Base-by-base conservation (phyloP, 2,797 vertebrate genomes). In the Poecilia wingei region DNA sequence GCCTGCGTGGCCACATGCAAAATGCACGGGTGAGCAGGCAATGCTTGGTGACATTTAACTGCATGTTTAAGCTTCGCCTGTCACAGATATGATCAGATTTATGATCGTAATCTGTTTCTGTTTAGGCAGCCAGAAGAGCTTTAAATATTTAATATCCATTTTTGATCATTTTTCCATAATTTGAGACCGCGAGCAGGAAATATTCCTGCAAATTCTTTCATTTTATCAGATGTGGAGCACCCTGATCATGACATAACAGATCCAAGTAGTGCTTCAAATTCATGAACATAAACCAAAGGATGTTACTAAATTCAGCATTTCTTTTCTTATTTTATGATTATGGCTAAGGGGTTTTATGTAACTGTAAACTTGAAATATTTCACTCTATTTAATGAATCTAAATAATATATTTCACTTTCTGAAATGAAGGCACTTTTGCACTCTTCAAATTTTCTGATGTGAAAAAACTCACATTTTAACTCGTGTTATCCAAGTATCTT, bases 141-240 rank as follows among this genome's bases (percentile, higher is more conserved):
- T 83, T 79, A 69, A 83, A 82, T 81, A 78, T 86, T 84, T 69
- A 53, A 5, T 31, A 79, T 84, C 47, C 53, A 72, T 75, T 53
- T 86, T 82, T 82, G 1, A 78, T 83, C 49, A 31, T 79, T 76
- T 79, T 53, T 68, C 45, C 61, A 79, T 43, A 36, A 61, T 80
- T 71, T 77, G 41, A 77, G 74, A 70, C 33, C 3, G 28, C 6
- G 8, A 53, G 33, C 47, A 57, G 75, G 14, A 18, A 59, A 53
- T 66, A 43, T 81, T 74, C 69, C 43, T 78, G 70, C 22, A 74
- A 36, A 71, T 85, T 73, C 81, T 46, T 47, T 41, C 4, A 13
- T 82, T 83, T 85, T 71, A 22, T 36, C 74, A 79, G 87, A 78
- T 22, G 72, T 45, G 14, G 82, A 82, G 74, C 71, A 47, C 31